These are phyloP conservation scores for Turdus rufiventris DNA, from an alignment of 2,113 vertebrate genomes.

Conservation along the genomic window DNA sequence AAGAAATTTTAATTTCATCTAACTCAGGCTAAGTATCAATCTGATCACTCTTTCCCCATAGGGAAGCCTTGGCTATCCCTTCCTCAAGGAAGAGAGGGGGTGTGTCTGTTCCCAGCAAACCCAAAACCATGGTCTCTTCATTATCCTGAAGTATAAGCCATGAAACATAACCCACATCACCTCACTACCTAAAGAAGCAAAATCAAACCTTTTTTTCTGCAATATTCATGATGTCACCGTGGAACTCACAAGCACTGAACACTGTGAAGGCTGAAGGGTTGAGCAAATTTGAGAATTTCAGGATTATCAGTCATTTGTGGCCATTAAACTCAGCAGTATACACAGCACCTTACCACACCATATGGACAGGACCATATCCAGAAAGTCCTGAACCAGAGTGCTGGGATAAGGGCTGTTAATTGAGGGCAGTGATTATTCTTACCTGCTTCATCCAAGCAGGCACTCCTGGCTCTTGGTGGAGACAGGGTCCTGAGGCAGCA, in stretches of 20 bases:
- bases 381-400: neutral
- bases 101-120: neutral
- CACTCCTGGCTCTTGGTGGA: neutral
- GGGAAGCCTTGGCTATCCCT: neutral
- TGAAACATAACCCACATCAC: neutral
- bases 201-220: neutral
- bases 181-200: neutral
- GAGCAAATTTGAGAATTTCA: neutral
- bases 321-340: neutral
- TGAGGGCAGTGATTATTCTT: neutral
- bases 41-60: neutral
- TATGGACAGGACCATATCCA: neutral
- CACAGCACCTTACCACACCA: neutral
- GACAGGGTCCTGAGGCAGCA: neutral
- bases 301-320: fast-evolving
- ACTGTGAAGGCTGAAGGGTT: neutral
- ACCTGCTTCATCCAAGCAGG: neutral
- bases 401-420: neutral
- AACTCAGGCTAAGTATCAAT: neutral
- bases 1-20: neutral
- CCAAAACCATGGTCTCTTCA: neutral
- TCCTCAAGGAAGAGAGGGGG: neutral
- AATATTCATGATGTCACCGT: neutral
- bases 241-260: neutral
- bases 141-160: neutral